Conservation (phyloP, 2,113 vertebrate genomes). For the Boleophthalmus pectinirostris region DNA sequence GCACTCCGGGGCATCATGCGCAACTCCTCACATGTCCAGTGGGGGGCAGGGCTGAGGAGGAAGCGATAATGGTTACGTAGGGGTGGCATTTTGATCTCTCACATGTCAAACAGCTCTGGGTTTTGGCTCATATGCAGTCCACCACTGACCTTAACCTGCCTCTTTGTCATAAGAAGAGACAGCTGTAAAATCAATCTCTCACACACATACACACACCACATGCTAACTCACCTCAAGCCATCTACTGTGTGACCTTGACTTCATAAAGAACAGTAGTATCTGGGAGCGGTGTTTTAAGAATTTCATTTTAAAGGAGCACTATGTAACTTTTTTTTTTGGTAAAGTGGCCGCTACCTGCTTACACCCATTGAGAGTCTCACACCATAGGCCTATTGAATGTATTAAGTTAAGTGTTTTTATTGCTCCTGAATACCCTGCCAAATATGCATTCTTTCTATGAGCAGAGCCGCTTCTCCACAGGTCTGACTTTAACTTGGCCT, state of each 20-base stretch:
- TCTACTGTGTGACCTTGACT: constrained; percentile 36
- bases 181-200: constrained; percentile 15
- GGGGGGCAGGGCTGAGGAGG: neutral
- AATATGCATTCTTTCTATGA: no score
- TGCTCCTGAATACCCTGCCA: no score
- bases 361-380: no score
- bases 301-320: no score
- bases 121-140: neutral
- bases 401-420: no score
- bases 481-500: no score
- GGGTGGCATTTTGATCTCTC: constrained; percentile 50
- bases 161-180: constrained; percentile 30
- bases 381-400: no score
- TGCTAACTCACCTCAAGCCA: neutral
- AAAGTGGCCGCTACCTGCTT: no score
- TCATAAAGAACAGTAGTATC: constrained; percentile 9
- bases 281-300: neutral
- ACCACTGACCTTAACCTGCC: constrained; percentile 19
- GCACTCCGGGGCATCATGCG: constrained; percentile 1
- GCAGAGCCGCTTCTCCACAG: no score
- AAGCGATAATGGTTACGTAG: constrained; percentile 48
- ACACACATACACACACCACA: neutral
- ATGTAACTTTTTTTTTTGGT: no score
- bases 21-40: neutral
- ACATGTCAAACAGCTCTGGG: constrained; percentile 13